Evolutionary conservation across 2,113 vertebrate genomes (phyloP), one percentile per base, ranked within the genome.

Genomic region (Mugil cephalus): DNA sequence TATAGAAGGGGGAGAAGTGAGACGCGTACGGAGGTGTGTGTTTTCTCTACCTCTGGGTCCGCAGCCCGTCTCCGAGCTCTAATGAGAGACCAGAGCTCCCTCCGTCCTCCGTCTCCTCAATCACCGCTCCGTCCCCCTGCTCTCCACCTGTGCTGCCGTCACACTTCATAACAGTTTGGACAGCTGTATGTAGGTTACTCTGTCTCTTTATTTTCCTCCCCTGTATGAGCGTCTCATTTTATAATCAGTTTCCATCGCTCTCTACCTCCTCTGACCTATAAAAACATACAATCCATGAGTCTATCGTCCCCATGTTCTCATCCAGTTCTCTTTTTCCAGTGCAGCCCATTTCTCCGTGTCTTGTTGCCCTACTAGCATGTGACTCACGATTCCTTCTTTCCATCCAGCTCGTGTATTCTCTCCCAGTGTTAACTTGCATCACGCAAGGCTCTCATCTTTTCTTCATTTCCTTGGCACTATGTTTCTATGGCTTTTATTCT

Each of bases 11-110:
- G 17, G 9, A 42, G 18, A 47, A 14, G 19, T 39, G 58, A 40
- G 21, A 53, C 10, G 17, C 18, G 39, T 14, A 59, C 36, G 0
- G 24, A 17, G 46, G 43, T 58, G 72, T 36, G 62, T 9, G 61
- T 58, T 67, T 59, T 55, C 15, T 59, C n/a, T 19, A 74, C 15
- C 17, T 70, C 21, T 58, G 46, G 36, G 60, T 60, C 51, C 15
- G 14, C 50, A 21, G 71, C 15, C 61, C 15, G 68, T 46, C 59
- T 77, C 54, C 6, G 42, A 71, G 77, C 70, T 63, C 69, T 77
- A 87, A 74, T 87, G 73, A 77, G 52, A 86, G 55, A 73, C 42
- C 65, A 80, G 73, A 43, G 18, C 80, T 75, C 53, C 13, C 61
- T 79, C 55, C 50, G 4, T 65, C 64, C 77, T 76, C 73, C 74